Conservation (phyloP, 1,140 invertebrate genomes). For the Ooceraea biroi region DNA sequence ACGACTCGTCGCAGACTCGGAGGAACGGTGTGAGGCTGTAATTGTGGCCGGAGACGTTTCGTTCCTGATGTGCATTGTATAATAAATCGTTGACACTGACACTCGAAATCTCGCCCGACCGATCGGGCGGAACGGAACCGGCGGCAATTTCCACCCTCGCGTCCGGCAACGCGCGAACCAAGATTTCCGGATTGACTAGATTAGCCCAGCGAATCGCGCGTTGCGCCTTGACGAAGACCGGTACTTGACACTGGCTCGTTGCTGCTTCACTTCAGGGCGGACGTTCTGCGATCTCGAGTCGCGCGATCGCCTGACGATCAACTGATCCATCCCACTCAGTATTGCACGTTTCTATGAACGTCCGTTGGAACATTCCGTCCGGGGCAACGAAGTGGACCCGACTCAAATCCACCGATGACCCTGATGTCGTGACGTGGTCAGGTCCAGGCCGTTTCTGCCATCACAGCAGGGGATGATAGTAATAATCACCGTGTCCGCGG, state of each 20-base stretch:
- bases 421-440: background rate
- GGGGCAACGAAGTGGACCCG: background rate
- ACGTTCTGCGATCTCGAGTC: constrained; percentile 15
- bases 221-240: constrained; percentile 45
- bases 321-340: constrained; percentile 65
- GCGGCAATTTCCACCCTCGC: constrained; percentile 20
- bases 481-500: constrained; percentile 68
- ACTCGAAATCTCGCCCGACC: background rate
- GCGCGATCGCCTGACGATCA: background rate
- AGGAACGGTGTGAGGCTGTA: too few species aligned
- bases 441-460: constrained; percentile 79
- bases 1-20: too few species aligned
- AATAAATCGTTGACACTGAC: too few species aligned
- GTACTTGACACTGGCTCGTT: too few species aligned
- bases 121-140: background rate
- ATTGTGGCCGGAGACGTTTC: too few species aligned
- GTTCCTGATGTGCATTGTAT: too few species aligned
- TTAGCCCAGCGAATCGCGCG: constrained; percentile 62
- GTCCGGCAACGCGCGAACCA: constrained; percentile 47
- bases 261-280: background rate
- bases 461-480: constrained; percentile 83
- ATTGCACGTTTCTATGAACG: constrained; percentile 76
- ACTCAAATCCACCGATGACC: background rate
- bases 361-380: constrained; percentile 25
- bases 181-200: constrained; percentile 72